Evolutionary conservation across 2,113 vertebrate genomes (phyloP).

Genomic region (Dryoscopus gambensis): DNA sequence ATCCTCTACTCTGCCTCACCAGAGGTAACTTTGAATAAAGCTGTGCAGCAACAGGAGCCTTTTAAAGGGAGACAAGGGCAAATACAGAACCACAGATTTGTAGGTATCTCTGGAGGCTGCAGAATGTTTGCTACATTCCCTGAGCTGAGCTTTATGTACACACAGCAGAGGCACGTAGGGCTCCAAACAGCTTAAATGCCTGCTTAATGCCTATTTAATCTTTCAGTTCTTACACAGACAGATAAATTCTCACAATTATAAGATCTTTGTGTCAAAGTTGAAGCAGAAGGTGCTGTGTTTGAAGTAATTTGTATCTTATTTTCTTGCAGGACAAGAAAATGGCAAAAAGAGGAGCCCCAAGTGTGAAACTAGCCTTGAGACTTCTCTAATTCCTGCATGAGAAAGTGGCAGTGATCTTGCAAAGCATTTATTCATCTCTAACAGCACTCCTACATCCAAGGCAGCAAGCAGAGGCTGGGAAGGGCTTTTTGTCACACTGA

Average conservation of each 20-base stretch:
- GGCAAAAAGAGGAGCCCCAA: not conserved
- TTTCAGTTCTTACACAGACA: not conserved
- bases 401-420: not conserved
- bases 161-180: fast-evolving
- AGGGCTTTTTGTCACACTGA: not conserved
- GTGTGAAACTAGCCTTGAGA: not conserved
- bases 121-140: not conserved
- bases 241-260: not conserved
- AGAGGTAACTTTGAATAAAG: not conserved
- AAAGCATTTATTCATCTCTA: not conserved
- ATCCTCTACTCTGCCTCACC: not conserved
- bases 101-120: not conserved
- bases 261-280: not conserved
- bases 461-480: not conserved
- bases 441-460: fast-evolving
- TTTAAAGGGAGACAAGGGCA: not conserved
- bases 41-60: not conserved
- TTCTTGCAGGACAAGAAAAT: not conserved
- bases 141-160: not conserved
- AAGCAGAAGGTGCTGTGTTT: not conserved
- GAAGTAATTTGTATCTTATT: not conserved
- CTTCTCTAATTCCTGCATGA: not conserved
- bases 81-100: not conserved
- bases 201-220: not conserved
- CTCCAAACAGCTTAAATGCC: not conserved